Conservation (phyloP, 2,113 vertebrate genomes). For the Pogonocichla stellata region DNA sequence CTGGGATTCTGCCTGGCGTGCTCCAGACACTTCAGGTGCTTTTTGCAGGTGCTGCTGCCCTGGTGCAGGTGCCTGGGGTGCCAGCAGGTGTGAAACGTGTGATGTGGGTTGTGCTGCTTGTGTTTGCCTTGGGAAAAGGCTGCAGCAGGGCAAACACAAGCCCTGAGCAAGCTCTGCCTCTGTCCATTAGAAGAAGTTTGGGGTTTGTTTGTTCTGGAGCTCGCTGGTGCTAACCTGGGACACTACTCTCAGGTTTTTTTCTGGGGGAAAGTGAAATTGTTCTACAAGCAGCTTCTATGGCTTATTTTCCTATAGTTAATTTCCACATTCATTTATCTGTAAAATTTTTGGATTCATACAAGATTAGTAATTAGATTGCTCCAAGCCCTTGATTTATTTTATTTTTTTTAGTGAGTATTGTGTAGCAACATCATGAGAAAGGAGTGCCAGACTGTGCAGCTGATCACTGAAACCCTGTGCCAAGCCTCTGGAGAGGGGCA, state of each 20-base stretch:
- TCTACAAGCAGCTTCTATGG: neutral
- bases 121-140: neutral
- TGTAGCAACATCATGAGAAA: neutral
- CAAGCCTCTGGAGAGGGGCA: neutral
- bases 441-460: neutral
- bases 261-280: neutral
- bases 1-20: neutral
- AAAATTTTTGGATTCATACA: neutral
- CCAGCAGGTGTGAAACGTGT: rapidly evolving
- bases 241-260: neutral
- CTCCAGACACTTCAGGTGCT: neutral
- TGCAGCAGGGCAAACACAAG: neutral
- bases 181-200: neutral
- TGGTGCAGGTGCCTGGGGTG: neutral
- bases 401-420: neutral
- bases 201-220: neutral
- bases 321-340: neutral
- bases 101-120: neutral
- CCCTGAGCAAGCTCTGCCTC: neutral
- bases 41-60: neutral
- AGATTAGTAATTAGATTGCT: neutral
- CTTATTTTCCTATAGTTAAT: neutral
- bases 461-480: neutral
- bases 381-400: neutral
- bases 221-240: neutral